Conservation (phyloP, 2,888 invertebrate genomes). For the Phoenoteleia sp. region DNA sequence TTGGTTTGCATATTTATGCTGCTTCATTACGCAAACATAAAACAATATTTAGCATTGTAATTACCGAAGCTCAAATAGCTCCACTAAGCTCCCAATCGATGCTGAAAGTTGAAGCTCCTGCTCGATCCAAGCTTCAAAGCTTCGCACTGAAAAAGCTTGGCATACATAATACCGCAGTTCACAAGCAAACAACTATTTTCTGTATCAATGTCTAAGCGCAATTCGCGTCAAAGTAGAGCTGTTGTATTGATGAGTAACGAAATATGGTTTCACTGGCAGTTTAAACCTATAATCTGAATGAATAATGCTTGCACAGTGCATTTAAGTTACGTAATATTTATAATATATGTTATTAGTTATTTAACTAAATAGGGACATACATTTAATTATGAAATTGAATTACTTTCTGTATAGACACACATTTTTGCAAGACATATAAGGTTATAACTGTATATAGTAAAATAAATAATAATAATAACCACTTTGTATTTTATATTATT, state of each 20-base stretch:
- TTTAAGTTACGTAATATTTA: slow-evolving; percentile 30
- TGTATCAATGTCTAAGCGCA: slow-evolving; percentile 32
- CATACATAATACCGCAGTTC: background rate
- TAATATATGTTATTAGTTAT: too few relatives aligned
- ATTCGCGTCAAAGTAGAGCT: slow-evolving; percentile 13
- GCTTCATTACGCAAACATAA: background rate
- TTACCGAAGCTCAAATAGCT: background rate
- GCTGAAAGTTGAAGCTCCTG: background rate
- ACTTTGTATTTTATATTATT: too few relatives aligned
- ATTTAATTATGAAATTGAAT: too few relatives aligned
- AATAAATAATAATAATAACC: too few relatives aligned
- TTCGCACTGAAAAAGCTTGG: background rate
- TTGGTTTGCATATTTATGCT: slow-evolving; percentile 28
- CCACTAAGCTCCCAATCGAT: slow-evolving; percentile 1
- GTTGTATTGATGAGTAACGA: slow-evolving; percentile 20
- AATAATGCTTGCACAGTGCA: slow-evolving; percentile 27
- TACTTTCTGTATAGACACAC: too few relatives aligned
- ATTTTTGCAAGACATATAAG: too few relatives aligned
- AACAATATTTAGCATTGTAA: background rate
- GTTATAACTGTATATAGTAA: too few relatives aligned
- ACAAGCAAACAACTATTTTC: background rate
- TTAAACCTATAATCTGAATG: slow-evolving; percentile 34
- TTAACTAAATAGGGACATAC: too few relatives aligned
- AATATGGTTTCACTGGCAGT: slow-evolving; percentile 25
- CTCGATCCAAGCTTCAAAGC: background rate